Base-by-base conservation (phyloP, 2,888 invertebrate species). In the Leptopterna dolabrata region DNA sequence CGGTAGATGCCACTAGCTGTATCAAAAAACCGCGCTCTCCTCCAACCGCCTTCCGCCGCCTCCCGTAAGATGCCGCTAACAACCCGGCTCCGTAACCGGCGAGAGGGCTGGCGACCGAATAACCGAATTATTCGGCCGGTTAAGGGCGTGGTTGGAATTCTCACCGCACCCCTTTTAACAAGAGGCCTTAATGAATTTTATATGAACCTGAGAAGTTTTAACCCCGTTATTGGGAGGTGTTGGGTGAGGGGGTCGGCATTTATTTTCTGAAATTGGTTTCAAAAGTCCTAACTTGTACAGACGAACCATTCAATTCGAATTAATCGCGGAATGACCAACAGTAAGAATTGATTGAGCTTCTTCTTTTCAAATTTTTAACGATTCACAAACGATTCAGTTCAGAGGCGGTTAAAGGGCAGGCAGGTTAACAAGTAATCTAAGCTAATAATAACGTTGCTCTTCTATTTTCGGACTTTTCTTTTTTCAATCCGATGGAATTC, bases 71-170 rank as follows among this genome's bases (percentile, higher is more conserved):
- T 83, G 83, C 83, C 55, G 41, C 24, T 43, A 24, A 55, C 83
- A 83, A 63, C 70, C 27, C 27, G 11, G 19, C 63, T 63, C 45
- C n/a, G 76, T 36, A 76, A 14, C 47, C 47, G 9, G 30, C 29
- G 81, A 55, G 27, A 55, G 55, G 51, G 81, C 83, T 43, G 36
- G 83, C 83, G 86, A 87, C 87, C 82, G 36, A 87, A 87, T 87
- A 76, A 87, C 87, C 82, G 87, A 87, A 87, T 87, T 87, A 82
- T 87, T 87, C 82, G 87, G 30, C 87, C 70, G 70, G 86, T 86
- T 78, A 87, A 87, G 87, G 87, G 87, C 87, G 87, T 87, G 87
- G 87, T 87, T 87, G 47, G 87, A 78, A 87, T 87, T 87, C 81
- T 30, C 85, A 76, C 30, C 29, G 81, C 83, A 51, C 47, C 30